Evolutionary conservation across 2,113 vertebrate genomes (phyloP), one percentile per base, ranked within the genome.

Genomic region (Microtus richardsoni): DNA sequence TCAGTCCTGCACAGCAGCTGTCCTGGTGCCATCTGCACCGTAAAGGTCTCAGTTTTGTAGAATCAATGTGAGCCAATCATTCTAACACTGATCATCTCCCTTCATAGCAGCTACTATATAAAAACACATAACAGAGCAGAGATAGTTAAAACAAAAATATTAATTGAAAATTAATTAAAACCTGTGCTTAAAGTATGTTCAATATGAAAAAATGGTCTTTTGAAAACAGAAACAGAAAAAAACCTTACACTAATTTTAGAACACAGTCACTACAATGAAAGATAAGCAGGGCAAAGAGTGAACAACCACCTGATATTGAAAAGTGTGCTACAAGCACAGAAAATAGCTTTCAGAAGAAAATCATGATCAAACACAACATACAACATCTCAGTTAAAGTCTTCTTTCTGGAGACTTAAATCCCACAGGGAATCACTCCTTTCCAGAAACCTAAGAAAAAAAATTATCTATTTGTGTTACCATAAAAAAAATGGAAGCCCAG

Each of bases 131-230:
- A 80, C 21, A 91, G 3, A 91, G 71, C 39, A 74, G 41, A 54
- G 26, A 74, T 71, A 26, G 68, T 78, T 54, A 73, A 88, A 94
- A 83, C 24, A 52, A 60, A 24, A 88, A 80, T 52, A 91, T 28
- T 83, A 84, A 91, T 4, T 86, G 52, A 94, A 80, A 96, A 92
- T 64, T 88, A 88, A 90, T 87, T 91, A 95, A 94, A 86, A 60
- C 36, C 7, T 36, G 54, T 17, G 24, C 3, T 58, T 13, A 71
- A 13, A 83, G 39, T 17, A 68, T 36, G 30, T 74, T 92, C 1
- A 64, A n/a, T 64, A 73, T 82, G n/a, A 96, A 92, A 90, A 93
- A 71, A 8, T 91, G 87, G 41, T 5, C 13, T 54, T 88, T 73
- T 11, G 24, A 86, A 84, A 86, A 68, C 79, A 88, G 74, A 68